A percentile compares a stretch with the other conserved stretches of the same genome.
Conservation (phyloP, 2,797 vertebrate species). For the Alca torda region DNA sequence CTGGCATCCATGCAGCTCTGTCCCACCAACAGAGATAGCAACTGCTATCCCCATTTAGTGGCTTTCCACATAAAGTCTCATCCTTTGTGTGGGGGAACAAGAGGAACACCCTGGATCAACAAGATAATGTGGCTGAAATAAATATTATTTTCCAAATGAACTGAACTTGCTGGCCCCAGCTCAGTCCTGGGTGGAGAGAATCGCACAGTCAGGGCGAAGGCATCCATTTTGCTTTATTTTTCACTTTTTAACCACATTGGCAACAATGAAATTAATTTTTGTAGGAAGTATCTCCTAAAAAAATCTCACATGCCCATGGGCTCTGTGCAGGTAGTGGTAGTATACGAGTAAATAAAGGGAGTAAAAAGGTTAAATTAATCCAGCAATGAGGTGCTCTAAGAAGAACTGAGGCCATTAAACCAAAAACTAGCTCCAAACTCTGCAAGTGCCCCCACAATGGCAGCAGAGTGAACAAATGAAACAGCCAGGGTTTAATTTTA, state of each 20-base stretch:
- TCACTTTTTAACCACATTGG: background rate
- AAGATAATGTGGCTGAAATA: background rate
- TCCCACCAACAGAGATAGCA: background rate
- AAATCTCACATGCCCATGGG: background rate
- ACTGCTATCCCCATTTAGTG: background rate
- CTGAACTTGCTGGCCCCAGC: background rate
- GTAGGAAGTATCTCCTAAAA: background rate
- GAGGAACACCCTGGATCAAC: background rate
- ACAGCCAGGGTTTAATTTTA: background rate
- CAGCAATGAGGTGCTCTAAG: background rate
- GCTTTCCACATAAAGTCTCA: background rate
- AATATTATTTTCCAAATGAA: conserved; percentile 35
- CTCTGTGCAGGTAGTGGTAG: background rate
- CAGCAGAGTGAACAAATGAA: background rate
- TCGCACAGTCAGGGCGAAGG: background rate
- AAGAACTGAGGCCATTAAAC: background rate
- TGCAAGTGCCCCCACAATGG: background rate
- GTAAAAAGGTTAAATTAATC: background rate
- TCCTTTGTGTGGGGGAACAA: background rate
- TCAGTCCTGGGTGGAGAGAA: background rate
- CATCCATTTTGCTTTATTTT: background rate
- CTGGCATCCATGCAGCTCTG: background rate
- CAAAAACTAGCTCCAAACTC: background rate
- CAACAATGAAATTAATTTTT: conserved; percentile 1
- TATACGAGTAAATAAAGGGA: background rate